Percentiles rank a stretch among this genome's conserved stretches.
phyloP scores from a whole-genome alignment of 1,140 invertebrate species.

The Adoxophyes honmai region DNA sequence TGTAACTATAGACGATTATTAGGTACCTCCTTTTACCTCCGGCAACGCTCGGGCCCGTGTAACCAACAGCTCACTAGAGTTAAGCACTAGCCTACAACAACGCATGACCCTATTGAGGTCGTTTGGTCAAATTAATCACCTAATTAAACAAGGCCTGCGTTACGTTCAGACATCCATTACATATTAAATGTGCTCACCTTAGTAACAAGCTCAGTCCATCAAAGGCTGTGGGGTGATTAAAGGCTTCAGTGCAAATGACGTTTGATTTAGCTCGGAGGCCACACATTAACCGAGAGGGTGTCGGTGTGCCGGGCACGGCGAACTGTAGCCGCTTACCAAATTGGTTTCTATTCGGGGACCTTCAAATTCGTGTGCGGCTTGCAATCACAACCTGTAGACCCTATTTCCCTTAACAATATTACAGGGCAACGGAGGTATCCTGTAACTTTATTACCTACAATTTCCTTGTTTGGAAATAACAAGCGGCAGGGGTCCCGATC shows the following conservation, averaged over 20 bases:
- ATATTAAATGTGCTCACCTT: conserved; percentile 21
- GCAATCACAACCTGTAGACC: conserved; percentile 33
- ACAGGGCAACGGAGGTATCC: conserved; percentile 38
- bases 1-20: no score
- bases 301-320: background rate
- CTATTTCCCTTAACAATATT: conserved; percentile 51
- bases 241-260: conserved; percentile 46
- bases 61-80: no score
- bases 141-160: background rate
- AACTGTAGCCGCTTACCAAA: conserved; percentile 18
- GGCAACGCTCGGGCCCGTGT: no score
- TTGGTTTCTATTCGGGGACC: conserved; percentile 29
- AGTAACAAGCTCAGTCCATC: conserved; percentile 44
- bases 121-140: conserved; percentile 11
- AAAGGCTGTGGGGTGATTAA: conserved; percentile 50
- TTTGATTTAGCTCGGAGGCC: conserved; percentile 52
- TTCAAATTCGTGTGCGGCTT: conserved; percentile 20
- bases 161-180: conserved; percentile 7
- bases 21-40: no score
- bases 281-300: conserved; percentile 21
- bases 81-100: background rate
- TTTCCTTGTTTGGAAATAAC: conserved; percentile 53
- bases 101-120: background rate
- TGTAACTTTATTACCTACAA: conserved; percentile 39
- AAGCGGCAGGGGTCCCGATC: conserved; percentile 39